A percentile compares a stretch with the other conserved stretches of the same genome.
phyloP scores from a whole-genome alignment of 2,888 invertebrate species.

The Drosophila picticornis region DNA sequence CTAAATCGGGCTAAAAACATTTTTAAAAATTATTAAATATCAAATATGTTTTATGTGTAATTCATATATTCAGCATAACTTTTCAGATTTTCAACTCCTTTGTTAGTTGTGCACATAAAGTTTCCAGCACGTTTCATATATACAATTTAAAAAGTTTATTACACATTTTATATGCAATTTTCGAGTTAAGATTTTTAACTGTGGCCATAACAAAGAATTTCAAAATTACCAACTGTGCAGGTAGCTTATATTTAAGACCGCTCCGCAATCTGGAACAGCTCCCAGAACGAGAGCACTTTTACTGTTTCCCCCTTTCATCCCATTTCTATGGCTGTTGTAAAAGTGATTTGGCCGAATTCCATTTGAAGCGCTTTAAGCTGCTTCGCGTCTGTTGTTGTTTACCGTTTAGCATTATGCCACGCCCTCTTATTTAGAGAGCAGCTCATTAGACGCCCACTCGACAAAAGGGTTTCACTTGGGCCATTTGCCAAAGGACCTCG shows the following conservation, averaged over 20 bases:
- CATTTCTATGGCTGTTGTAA: slow-evolving; percentile 1
- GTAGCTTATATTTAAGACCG: slow-evolving; percentile 2
- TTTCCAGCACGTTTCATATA: neutral
- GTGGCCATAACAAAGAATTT: slow-evolving; percentile 6
- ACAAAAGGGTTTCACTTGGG: slow-evolving; percentile 38
- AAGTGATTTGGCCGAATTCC: slow-evolving; percentile 10
- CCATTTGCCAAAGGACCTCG: slow-evolving; percentile 9
- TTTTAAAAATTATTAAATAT: neutral
- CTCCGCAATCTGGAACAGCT: neutral
- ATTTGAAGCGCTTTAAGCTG: slow-evolving; percentile 22
- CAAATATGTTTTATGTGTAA: neutral
- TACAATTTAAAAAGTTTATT: slow-evolving; percentile 1
- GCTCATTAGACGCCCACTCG: slow-evolving; percentile 61
- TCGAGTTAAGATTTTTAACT: slow-evolving; percentile 3
- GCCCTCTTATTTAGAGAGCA: slow-evolving; percentile 56
- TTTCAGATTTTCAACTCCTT: neutral
- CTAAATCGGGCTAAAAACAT: neutral
- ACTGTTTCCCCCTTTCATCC: neutral
- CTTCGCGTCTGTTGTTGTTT: slow-evolving; percentile 28
- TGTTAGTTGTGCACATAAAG: slow-evolving; percentile 10
- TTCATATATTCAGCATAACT: neutral
- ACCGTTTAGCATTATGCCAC: slow-evolving; percentile 46
- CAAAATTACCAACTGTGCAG: slow-evolving; percentile 1
- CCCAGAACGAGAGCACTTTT: neutral
- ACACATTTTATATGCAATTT: neutral